A percentile compares a stretch with the other conserved stretches of the same genome.
These are phyloP conservation scores for Copsychus sechellarum DNA, from an alignment of 2,113 vertebrate genomes.

Conservation along the genomic window DNA sequence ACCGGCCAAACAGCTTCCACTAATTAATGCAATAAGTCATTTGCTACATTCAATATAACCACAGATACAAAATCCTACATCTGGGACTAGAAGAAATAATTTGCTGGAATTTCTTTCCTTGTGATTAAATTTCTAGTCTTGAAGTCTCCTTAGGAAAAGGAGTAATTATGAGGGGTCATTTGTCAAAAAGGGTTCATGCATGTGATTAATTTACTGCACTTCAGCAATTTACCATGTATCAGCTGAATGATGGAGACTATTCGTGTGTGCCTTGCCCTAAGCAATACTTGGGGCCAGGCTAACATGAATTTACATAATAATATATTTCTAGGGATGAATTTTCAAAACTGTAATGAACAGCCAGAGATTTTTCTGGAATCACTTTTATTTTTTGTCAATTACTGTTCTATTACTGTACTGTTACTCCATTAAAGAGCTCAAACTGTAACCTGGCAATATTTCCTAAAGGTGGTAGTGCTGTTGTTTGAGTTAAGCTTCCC, in stretches of 20 bases:
- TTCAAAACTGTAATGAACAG: not conserved
- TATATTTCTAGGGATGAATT: not conserved
- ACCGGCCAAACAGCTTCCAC: not conserved
- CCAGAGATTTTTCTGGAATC: not conserved
- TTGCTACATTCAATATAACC: not conserved
- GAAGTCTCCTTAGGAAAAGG: not conserved
- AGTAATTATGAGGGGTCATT: slow-evolving; percentile 9
- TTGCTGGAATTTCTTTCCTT: not conserved
- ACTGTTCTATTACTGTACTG: not conserved
- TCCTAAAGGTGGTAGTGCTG: not conserved
- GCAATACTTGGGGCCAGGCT: not conserved
- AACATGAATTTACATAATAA: not conserved
- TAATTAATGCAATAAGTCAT: not conserved
- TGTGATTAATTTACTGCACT: slow-evolving; percentile 15
- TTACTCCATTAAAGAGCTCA: not conserved
- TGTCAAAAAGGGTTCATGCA: slow-evolving; percentile 11
- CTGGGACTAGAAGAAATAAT: not conserved
- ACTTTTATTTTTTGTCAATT: not conserved
- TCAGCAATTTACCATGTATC: not conserved
- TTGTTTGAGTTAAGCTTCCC: not conserved
- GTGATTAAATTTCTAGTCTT: not conserved
- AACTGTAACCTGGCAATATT: not conserved
- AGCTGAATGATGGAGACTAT: not conserved
- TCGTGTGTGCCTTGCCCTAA: not conserved
- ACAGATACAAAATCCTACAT: not conserved